Evolutionary conservation across 1,140 invertebrate genomes (phyloP), one percentile per base, ranked within the genome.

Genomic region (Hycleus phaleratus): DNA sequence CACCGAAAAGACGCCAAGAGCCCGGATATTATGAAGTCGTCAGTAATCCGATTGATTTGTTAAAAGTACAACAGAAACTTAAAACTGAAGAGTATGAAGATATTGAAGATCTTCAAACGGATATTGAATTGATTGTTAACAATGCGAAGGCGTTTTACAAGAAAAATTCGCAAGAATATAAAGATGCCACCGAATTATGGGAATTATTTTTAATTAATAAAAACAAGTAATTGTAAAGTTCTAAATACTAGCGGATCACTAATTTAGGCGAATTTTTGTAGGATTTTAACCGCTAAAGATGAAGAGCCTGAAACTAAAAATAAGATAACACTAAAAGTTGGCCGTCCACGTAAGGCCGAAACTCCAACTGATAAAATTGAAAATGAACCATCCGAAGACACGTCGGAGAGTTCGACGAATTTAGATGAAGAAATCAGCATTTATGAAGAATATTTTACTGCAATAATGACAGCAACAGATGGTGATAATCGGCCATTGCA

Each of bases 91-190:
- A 93, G 60, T 95, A 95, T 76, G 85, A 90, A 62, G 90, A 93
- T 71, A 81, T 95, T 62, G 90, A 93, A 40, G 91, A 95, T 68
- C 79, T 97, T 59, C 84, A 89, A 58, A 77, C 80, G 39, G 93
- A 97, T 75, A 84, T 96, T 68, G 90, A 93, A 70, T 74, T 95
- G 38, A 79, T 97, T 64, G 86, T 95, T 44, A 90, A 85, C 58
- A 96, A 97, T 81, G 90, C 93, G 0, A 94, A 95, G 74, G 85
- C 87, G 3, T 94, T 96, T 77, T 98, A 97, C 73, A 95, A 93
- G 78, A 82, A 86, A 51, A 87, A 84, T 50, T 85, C 86, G 7
- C 81, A 83, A 54, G 95, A 97, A 75, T 90, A 93, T 73, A 89
- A 90, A 77, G 94, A 97, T 81, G 94, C 95, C 1, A 81, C 81